A percentile compares a stretch with the other conserved stretches of the same genome.
Conservation (phyloP, 2,888 invertebrate species). For the Belgica antarctica region DNA sequence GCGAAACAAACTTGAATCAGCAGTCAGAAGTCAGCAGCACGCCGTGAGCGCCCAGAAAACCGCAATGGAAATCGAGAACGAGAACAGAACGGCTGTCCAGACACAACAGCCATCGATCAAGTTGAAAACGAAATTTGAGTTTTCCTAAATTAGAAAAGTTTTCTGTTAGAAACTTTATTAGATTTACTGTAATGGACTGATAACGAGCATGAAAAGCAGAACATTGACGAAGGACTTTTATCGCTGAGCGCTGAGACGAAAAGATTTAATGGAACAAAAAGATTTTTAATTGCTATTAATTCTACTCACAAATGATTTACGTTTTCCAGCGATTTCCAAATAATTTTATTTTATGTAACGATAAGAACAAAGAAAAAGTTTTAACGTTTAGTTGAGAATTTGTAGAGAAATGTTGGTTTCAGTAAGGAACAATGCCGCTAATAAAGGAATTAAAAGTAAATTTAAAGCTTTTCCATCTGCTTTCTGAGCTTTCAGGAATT, state of each 20-base stretch:
- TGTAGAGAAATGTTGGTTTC: too few relatives aligned
- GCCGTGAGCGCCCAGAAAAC: constrained; percentile 55
- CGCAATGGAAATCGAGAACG: constrained; percentile 56
- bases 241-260: neutral
- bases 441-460: too few relatives aligned
- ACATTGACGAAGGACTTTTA: neutral
- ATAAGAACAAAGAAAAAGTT: too few relatives aligned
- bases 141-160: constrained; percentile 61
- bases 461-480: too few relatives aligned
- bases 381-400: too few relatives aligned
- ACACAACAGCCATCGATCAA: constrained; percentile 74
- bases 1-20: constrained; percentile 78
- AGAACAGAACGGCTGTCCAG: constrained; percentile 52
- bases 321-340: too few relatives aligned
- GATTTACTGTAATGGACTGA: constrained; percentile 22
- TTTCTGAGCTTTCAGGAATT: too few relatives aligned
- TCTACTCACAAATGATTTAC: too few relatives aligned
- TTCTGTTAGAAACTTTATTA: neutral
- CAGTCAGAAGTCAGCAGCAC: constrained; percentile 71
- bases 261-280: too few relatives aligned
- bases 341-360: too few relatives aligned
- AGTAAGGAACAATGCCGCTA: too few relatives aligned
- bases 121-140: constrained; percentile 92
- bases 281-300: too few relatives aligned
- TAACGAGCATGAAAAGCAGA: constrained; percentile 2